Evolutionary conservation across 2,797 vertebrate species (phyloP), one percentile per base, ranked within the genome.

Genomic region (Australoheros facetus): DNA sequence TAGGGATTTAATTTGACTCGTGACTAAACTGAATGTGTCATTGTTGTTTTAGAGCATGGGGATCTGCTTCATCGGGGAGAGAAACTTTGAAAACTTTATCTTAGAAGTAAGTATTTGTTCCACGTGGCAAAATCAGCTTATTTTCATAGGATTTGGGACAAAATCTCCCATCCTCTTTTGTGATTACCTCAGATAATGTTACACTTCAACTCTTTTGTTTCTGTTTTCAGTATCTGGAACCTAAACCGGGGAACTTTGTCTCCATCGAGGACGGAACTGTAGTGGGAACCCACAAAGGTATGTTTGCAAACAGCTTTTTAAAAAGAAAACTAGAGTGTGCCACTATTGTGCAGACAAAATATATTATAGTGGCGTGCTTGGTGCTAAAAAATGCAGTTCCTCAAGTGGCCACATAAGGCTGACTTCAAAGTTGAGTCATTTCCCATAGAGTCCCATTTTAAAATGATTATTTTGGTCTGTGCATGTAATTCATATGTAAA

Each of bases 41-140:
- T 2, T 42, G 58, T 90, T 5, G 28, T 90, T 91, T 91, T 91
- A 99, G 98, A 99, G 98, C 87, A 99, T 98, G 97, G 98, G 98
- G 16, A 96, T 99, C 87, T 99, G 98, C 88, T 99, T 99, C 72
- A 96, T 99, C 60, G 98, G 98, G 16, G 93, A 98, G 87, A 96
- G 98, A 71, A 95, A 98, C 79, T 98, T 99, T 58, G 97, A 98
- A 87, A 94, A 95, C 2, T 99, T 99, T 89, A 96, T 99, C 74
- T 95, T 99, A 37, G 96, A 99, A 96, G 98, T 98, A 83, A 92
- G 93, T 64, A 53, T 6, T 30, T 17, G 5, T 71, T 14, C 28
- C 10, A n/a, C 10, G 1, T 66, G 62, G 26, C 62, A 51, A 19
- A 66, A 30, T 0, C n/a, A 8, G 19, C 42, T 69, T 0, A 13